A percentile compares a stretch with the other conserved stretches of the same genome.
phyloP scores from a whole-genome alignment of 1,140 invertebrate genomes.

The Musca vetustissima region DNA sequence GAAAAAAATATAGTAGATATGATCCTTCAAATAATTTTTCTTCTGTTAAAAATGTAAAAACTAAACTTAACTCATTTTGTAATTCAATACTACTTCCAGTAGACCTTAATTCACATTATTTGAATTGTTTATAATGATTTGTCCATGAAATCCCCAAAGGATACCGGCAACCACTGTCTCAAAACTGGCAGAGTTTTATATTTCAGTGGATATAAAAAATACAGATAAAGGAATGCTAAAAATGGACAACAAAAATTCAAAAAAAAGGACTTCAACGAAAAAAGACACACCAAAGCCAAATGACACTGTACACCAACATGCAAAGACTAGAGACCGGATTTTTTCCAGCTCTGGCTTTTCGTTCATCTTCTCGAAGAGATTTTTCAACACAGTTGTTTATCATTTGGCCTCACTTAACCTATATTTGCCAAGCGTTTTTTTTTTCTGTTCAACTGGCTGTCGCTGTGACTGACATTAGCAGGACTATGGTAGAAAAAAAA shows the following conservation, averaged over 20 bases:
- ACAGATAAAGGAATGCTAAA: conserved; percentile 6
- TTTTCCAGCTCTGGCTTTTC: not conserved
- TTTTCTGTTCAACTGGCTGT: too few species aligned
- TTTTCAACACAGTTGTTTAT: conserved; percentile 24
- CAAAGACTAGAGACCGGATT: too few species aligned
- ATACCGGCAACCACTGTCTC: too few species aligned
- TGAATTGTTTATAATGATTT: too few species aligned
- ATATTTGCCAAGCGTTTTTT: conserved; percentile 5
- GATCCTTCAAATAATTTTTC: too few species aligned
- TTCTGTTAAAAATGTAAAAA: too few species aligned
- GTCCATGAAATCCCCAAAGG: too few species aligned
- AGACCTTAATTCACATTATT: too few species aligned
- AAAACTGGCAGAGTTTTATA: conserved; percentile 11
- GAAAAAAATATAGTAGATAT: too few species aligned
- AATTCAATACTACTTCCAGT: too few species aligned
- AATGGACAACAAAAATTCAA: conserved; percentile 15
- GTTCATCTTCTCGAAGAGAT: conserved; percentile 3
- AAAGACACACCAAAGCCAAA: conserved; percentile 2
- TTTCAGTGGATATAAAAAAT: not conserved
- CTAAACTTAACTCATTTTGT: too few species aligned
- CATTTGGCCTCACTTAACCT: conserved; percentile 24
- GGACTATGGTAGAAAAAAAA: conserved; percentile 1
- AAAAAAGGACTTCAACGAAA: not conserved
- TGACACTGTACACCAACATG: too few species aligned
- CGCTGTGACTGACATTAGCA: conserved; percentile 18